These are phyloP conservation scores for Baryphthengus martii DNA, from an alignment of 2,113 vertebrate species.

Conservation along the genomic window DNA sequence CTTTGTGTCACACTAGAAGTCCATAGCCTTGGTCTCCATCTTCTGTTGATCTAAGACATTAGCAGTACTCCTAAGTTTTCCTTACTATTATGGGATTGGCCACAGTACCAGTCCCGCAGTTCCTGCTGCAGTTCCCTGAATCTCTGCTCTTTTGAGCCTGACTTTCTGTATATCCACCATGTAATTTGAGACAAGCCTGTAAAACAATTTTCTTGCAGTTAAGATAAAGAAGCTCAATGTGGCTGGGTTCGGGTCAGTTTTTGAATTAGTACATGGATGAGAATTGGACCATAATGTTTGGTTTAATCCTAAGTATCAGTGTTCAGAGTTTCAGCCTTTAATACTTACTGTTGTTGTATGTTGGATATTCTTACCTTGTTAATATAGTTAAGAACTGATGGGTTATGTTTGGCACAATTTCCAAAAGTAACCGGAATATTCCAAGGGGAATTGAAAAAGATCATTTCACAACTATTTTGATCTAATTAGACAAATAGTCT, in stretches of 20 bases:
- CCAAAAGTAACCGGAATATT: background rate
- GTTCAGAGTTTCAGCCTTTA: background rate
- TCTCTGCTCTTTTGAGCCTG: background rate
- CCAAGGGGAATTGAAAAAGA: background rate
- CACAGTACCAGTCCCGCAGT: background rate
- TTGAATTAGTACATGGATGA: background rate
- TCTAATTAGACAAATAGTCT: background rate
- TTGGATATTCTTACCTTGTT: background rate
- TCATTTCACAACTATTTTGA: background rate
- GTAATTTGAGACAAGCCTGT: background rate
- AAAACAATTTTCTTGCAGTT: background rate
- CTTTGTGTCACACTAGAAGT: background rate
- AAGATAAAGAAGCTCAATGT: background rate
- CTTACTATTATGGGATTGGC: background rate
- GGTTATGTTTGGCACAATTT: background rate
- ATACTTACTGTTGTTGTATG: background rate
- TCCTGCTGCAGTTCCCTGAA: background rate
- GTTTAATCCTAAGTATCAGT: background rate
- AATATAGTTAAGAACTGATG: background rate
- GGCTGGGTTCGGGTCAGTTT: background rate
- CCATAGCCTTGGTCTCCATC: background rate
- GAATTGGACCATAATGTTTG: background rate
- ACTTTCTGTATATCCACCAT: background rate
- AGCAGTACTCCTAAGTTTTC: background rate
- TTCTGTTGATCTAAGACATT: background rate